Base-by-base conservation (phyloP, 2,797 vertebrate species). In the Gephyroberyx darwinii region DNA sequence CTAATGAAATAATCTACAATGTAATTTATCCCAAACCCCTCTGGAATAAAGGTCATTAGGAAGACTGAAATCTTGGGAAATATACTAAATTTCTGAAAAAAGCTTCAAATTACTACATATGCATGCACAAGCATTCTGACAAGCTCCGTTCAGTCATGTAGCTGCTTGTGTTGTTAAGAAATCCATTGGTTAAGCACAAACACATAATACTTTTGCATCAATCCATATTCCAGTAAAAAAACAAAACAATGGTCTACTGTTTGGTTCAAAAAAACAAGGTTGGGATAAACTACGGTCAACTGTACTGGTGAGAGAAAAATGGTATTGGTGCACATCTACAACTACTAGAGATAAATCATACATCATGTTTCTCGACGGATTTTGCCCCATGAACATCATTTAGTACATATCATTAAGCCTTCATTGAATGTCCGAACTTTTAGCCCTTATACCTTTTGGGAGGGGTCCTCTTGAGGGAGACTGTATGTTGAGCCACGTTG, bases 171-270 rank as follows among this genome's bases (percentile, higher is more conserved):
- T 13, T 37, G 50, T 75, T 59, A 45, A 74, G 65, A 71, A 77
- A 16, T 17, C 7, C 5, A 50, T 6, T 8, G 19, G 17, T 50
- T 31, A 87, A 89, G 84, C 86, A 90, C 87, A 89, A 66, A 67
- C 47, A 47, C 43, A 3, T 43, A 67, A 69, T 39, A 41, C 10
- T 41, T 41, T 41, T 41, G 39, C 39, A 41, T 26, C 26, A 26
- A 3, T 1, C 26, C 26, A 26, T 26, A 26, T 26, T 26, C 26
- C 26, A 26, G 26, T 26, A 26, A 26, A 26, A 26, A 26, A 26
- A 26, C 2, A 26, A 26, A 47, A n/a, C 8, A n/a, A 47, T 17
- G 10, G 16, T 47, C 14, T 50, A 8, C 47, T 48, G 41, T 43
- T 26, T 26, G 26, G 26, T 26, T 26, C 1, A 26, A 26, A 26